Evolutionary conservation across 1,140 invertebrate genomes (phyloP), one percentile per base, ranked within the genome.

Genomic region (Bombus turneri): DNA sequence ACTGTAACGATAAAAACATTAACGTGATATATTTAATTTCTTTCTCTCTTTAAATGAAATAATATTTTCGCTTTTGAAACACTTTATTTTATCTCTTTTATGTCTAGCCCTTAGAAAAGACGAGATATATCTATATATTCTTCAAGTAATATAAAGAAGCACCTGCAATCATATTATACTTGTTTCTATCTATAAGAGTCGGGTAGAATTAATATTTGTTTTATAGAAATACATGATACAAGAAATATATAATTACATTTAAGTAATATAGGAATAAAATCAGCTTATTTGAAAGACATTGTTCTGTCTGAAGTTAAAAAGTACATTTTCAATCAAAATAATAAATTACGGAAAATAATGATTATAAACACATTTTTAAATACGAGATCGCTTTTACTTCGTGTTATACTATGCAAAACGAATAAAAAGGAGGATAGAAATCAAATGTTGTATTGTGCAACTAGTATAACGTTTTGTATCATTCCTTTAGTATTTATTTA

Each of bases 1-100:
- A 98, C 98, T 98, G 93, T 57, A 86, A 83, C 28, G 83, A 34
- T 72, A 43, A 78, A 74, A 76, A 34, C 39, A n/a, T 25, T 15
- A 18, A 53, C 18, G 8, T 43, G 39, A 39, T 37, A 37, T 13
- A 12, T 18, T 62, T 62, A 73, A 64, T 66, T 28, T 28, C 12
- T n/a, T n/a, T 53, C 2, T 34, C 3, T 12, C 22, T 22, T 74
- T 10, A 41, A n/a, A n/a, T 41, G 10, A 25, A 68, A 68, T 10
- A 37, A 1, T 10, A 69, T 69, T 37, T 22, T 12, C 12, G 12
- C 28, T n/a, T 12, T n/a, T n/a, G 28, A n/a, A 62, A n/a, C 12
- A n/a, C 10, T 62, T n/a, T 62, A n/a, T 62, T 62, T 12, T 13
- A 62, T 62, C 12, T 5, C 28, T n/a, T 13, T 62, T n/a, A 62